Evolutionary conservation across 2,888 invertebrate genomes (phyloP), one percentile per base, ranked within the genome.

Genomic region (Leptura quadrifasciata): DNA sequence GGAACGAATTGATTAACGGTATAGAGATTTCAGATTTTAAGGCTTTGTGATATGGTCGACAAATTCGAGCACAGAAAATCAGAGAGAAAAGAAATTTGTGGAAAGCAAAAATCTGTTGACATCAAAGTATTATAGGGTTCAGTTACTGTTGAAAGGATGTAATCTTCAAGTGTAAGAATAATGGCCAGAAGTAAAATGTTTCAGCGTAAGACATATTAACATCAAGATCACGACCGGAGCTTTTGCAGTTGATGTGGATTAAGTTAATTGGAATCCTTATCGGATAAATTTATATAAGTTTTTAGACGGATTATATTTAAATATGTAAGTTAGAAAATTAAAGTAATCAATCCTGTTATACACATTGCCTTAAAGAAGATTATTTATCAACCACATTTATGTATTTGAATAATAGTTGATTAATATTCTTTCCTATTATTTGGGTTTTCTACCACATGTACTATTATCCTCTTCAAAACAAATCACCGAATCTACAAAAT

Each of bases 141-240:
- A 61, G 52, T 47, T 71, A 18, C 61, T 52, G 52, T 17, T 52
- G 71, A 71, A 71, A 61, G 21, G 52, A 24, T 24, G 52, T 47
- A 71, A 71, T 71, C 70, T 70, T 47, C 21, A 15, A 58, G 60
- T 61, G 61, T 61, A 61, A 52, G 35, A 71, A 61, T 71, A 71
- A 71, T 71, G 61, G 71, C 52, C 12, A 20, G 61, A 47, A 57
- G 61, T 71, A 71, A 71, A 71, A 52, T 61, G 18, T 24, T 71
- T 20, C 61, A 5, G 35, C n/a, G 27, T 47, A 52, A 61, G 71
- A 71, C 71, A 61, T 71, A 61, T 61, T 61, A 71, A 47, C 52
- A 61, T 71, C 61, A 31, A 60, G 60, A 71, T 52, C 61, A 61
- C 17, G 21, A 52, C 35, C 17, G 18, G 61, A 24, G 17, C 20